Percentiles rank a stretch among this genome's conserved stretches.
Conservation (phyloP, 1,140 invertebrate species). For the Plodia interpunctella region DNA sequence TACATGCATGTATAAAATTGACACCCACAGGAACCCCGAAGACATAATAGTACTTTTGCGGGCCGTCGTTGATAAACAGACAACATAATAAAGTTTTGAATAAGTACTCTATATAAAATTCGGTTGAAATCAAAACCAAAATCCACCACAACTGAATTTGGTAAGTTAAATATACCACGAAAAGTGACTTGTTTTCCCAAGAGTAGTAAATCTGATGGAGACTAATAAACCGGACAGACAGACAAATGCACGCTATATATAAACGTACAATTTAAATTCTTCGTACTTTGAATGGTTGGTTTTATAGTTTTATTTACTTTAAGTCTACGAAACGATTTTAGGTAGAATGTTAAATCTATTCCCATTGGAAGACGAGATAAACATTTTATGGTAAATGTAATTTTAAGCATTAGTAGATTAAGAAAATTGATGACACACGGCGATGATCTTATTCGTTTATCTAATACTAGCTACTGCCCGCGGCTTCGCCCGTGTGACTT, state of each 20-base stretch:
- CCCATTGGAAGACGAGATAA: no score
- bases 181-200: conserved; percentile 11
- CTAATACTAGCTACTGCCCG: no score
- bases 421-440: no score
- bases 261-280: conserved; percentile 59
- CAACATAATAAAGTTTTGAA: conserved; percentile 1
- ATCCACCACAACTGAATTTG: background rate
- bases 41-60: no score
- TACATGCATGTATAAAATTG: no score
- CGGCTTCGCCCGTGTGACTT: no score
- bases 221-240: conserved; percentile 55
- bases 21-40: no score
- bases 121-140: background rate
- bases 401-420: no score
- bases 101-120: background rate
- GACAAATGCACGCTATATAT: conserved; percentile 56
- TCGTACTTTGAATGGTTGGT: background rate
- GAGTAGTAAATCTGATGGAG: conserved; percentile 42
- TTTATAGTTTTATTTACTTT: conserved; percentile 3
- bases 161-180: background rate
- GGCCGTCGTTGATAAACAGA: no score
- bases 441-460: no score
- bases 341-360: no score
- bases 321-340: background rate
- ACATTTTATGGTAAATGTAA: no score